phyloP scores from a whole-genome alignment of 2,113 vertebrate species.

The Pedetes capensis region DNA sequence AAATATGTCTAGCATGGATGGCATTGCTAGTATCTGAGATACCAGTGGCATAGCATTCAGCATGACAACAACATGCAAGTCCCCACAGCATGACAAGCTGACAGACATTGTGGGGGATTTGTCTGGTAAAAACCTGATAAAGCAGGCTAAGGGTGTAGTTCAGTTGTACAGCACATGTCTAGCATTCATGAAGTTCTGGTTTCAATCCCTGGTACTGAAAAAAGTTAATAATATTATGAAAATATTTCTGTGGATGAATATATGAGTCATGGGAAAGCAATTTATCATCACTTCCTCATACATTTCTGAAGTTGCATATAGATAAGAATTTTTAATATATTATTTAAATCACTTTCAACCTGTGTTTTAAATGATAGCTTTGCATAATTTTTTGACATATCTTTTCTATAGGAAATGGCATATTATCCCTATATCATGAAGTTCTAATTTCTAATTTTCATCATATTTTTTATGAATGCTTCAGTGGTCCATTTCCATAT shows the following conservation, averaged over 20 bases:
- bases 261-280: conserved; percentile 68
- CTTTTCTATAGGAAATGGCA: neutral
- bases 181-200: fast-evolving
- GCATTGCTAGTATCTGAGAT: too few species aligned
- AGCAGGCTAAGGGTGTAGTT: neutral
- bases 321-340: neutral
- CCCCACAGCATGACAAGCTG: too few species aligned
- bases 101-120: too few species aligned
- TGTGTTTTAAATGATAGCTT: conserved; percentile 15
- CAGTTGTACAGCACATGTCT: too few species aligned
- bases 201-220: neutral
- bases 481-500: neutral
- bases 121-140: conserved; percentile 54
- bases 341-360: conserved; percentile 57
- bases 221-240: neutral
- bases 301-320: conserved; percentile 50
- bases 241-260: conserved; percentile 71
- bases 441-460: neutral
- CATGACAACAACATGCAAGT: too few species aligned
- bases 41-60: too few species aligned
- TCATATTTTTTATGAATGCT: neutral
- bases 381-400: neutral
- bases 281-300: conserved; percentile 66
- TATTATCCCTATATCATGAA: neutral
- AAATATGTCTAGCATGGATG: too few species aligned